Evolutionary conservation across 1,140 invertebrate genomes (phyloP).

Genomic region (Schlechtendalia chinensis): DNA sequence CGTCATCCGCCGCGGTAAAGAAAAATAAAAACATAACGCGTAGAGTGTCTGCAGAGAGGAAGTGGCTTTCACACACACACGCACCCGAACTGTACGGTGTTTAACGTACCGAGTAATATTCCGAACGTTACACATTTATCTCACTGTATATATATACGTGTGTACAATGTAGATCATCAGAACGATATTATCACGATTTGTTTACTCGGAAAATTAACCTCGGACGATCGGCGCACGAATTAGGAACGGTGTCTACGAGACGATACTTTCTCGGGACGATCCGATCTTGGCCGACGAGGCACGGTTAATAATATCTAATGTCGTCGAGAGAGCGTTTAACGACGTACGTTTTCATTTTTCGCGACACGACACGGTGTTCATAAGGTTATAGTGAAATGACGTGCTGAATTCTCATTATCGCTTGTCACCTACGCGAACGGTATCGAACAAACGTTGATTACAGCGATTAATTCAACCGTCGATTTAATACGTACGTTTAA

Average conservation of each 20-base stretch:
- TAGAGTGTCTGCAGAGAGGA: not conserved
- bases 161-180: not conserved
- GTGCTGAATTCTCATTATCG: too few species aligned
- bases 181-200: slow-evolving; percentile 8
- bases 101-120: slow-evolving; percentile 31
- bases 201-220: slow-evolving; percentile 18
- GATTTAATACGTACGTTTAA: too few species aligned
- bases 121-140: slow-evolving; percentile 6
- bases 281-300: too few species aligned
- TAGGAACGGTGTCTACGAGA: too few species aligned
- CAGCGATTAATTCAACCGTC: too few species aligned
- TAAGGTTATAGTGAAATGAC: too few species aligned
- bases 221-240: not conserved
- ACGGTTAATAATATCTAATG: too few species aligned
- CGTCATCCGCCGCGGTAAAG: not conserved
- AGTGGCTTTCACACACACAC: not conserved
- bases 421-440: too few species aligned
- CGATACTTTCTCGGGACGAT: slow-evolving; percentile 20
- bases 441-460: too few species aligned
- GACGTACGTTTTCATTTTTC: not conserved
- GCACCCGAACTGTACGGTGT: not conserved
- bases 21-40: not conserved
- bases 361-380: too few species aligned
- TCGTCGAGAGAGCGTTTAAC: not conserved
- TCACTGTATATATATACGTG: not conserved